Evolutionary conservation across 1,140 invertebrate species (phyloP).

Genomic region (Delia radicum): DNA sequence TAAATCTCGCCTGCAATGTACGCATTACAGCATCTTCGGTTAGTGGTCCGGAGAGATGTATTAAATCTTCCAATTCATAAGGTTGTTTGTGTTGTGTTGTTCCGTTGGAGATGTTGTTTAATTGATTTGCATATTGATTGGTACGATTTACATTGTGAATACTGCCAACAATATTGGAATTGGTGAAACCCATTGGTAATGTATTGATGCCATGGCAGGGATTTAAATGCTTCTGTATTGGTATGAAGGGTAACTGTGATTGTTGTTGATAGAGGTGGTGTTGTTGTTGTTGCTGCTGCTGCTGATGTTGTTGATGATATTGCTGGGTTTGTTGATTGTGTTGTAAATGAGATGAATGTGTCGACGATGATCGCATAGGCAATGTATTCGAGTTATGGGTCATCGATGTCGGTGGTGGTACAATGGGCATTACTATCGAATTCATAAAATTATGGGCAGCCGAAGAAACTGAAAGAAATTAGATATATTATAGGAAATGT

Average conservation of each 20-base stretch:
- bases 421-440: slow-evolving; percentile 6
- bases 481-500: background rate
- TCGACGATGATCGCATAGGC: slow-evolving; percentile 3
- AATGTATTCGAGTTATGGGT: background rate
- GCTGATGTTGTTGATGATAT: slow-evolving; percentile 24
- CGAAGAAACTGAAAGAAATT: background rate
- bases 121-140: slow-evolving; percentile 13
- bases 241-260: slow-evolving; percentile 36
- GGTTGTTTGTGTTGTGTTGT: slow-evolving; percentile 30
- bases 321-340: slow-evolving; percentile 25
- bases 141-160: slow-evolving; percentile 2
- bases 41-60: slow-evolving; percentile 85
- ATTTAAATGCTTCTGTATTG: slow-evolving; percentile 40
- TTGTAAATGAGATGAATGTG: background rate
- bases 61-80: slow-evolving; percentile 78
- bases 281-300: background rate
- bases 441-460: slow-evolving; percentile 2
- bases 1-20: slow-evolving; percentile 85
- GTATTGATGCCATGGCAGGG: slow-evolving; percentile 49
- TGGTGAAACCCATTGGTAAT: slow-evolving; percentile 25
- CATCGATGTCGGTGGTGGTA: slow-evolving; percentile 15
- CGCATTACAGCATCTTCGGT: slow-evolving; percentile 92
- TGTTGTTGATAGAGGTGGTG: slow-evolving; percentile 17
- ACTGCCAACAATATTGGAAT: background rate
- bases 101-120: background rate